phyloP scores from a whole-genome alignment of 2,888 invertebrate species.

The Spisula subtruncata region DNA sequence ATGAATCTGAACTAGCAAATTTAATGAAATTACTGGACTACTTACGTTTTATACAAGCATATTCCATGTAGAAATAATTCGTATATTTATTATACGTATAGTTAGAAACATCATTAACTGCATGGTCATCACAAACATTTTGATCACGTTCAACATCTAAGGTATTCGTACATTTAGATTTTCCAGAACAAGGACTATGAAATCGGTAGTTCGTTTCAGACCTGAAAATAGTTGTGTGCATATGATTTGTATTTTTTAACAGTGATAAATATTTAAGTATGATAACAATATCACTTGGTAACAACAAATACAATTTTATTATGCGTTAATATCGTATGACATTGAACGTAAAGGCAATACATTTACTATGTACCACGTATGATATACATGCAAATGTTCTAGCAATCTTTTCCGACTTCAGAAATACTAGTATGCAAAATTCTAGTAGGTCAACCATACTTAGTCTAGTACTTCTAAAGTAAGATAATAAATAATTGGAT shows the following conservation, averaged over 20 bases:
- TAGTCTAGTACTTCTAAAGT: too few species aligned
- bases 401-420: too few species aligned
- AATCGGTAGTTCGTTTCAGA: slow-evolving; percentile 31
- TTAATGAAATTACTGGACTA: not conserved
- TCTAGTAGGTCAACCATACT: too few species aligned
- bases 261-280: too few species aligned
- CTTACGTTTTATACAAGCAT: slow-evolving; percentile 27
- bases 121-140: not conserved
- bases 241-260: too few species aligned
- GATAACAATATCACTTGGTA: not conserved
- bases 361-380: too few species aligned
- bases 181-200: slow-evolving; percentile 28
- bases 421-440: too few species aligned
- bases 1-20: too few species aligned
- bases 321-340: not conserved
- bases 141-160: not conserved
- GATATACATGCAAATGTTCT: too few species aligned
- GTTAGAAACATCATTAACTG: not conserved
- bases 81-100: not conserved
- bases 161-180: not conserved
- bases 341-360: not conserved
- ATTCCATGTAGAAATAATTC: slow-evolving; percentile 42
- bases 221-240: too few species aligned
- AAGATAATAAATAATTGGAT: too few species aligned
- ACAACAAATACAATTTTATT: not conserved